Conservation (phyloP, 1,140 invertebrate genomes). For the Druon quercuslanigerum region DNA sequence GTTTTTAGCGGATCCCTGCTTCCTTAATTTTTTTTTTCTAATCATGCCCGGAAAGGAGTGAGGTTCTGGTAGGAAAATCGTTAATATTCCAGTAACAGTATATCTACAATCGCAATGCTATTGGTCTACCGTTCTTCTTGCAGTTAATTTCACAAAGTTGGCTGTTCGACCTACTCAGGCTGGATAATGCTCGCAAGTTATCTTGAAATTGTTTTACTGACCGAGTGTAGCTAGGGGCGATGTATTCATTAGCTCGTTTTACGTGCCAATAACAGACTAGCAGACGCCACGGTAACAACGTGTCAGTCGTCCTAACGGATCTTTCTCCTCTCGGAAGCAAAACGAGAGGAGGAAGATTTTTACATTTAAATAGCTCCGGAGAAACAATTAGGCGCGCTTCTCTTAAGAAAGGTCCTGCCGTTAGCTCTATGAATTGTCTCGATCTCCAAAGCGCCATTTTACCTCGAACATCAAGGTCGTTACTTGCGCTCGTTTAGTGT, state of each 20-base stretch:
- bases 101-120: conserved; percentile 50
- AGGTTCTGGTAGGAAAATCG: background rate
- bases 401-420: conserved; percentile 41
- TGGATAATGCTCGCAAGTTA: conserved; percentile 58
- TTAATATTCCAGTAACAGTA: conserved; percentile 59
- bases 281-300: conserved; percentile 69
- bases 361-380: conserved; percentile 50
- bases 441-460: conserved; percentile 27
- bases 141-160: conserved; percentile 55
- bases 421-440: conserved; percentile 36
- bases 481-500: conserved; percentile 9
- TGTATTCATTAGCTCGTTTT: conserved; percentile 74
- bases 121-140: conserved; percentile 43
- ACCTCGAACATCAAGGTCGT: conserved; percentile 1
- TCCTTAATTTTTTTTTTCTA: background rate
- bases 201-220: conserved; percentile 65
- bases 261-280: conserved; percentile 71
- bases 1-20: background rate
- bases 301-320: conserved; percentile 73
- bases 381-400: conserved; percentile 53
- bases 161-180: conserved; percentile 59
- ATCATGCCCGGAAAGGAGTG: too few species aligned
- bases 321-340: conserved; percentile 56
- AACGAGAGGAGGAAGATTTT: conserved; percentile 43
- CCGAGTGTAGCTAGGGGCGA: conserved; percentile 62